Evolutionary conservation across 2,113 vertebrate genomes (phyloP).

Genomic region (Silurus glanis): DNA sequence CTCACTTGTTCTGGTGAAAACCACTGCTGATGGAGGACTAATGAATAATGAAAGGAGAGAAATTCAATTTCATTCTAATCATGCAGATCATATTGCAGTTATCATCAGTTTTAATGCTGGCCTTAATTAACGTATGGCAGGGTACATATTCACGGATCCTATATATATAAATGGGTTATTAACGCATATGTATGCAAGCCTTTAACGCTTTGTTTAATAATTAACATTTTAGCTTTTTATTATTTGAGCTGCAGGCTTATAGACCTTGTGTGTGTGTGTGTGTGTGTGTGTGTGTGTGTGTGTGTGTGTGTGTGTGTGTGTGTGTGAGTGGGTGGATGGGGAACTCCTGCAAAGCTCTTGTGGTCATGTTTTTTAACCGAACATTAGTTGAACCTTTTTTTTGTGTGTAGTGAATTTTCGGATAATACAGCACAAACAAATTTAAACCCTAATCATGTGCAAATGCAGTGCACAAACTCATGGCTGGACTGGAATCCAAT

Average conservation of each 20-base stretch:
- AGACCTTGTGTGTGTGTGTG: not conserved
- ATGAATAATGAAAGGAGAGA: not conserved
- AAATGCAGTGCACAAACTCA: not conserved
- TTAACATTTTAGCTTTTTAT: not conserved
- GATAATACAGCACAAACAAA: not conserved
- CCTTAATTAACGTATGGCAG: not conserved
- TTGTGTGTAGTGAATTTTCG: not conserved
- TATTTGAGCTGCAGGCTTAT: not conserved
- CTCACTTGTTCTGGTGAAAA: not conserved
- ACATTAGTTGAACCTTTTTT: no score
- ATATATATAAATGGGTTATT: not conserved
- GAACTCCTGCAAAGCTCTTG: not conserved
- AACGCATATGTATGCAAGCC: not conserved
- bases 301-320: not conserved
- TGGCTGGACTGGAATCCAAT: no score
- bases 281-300: not conserved
- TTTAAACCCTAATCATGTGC: not conserved
- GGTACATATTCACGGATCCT: not conserved
- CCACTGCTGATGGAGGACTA: not conserved
- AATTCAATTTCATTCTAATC: constrained; percentile 6
- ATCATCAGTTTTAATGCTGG: not conserved
- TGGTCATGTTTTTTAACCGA: not conserved
- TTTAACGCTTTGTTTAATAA: constrained; percentile 10
- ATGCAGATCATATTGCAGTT: constrained; percentile 15
- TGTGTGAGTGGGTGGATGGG: not conserved